Base-by-base conservation (phyloP, 1,140 invertebrate species). In the Sitobion miscanthi region DNA sequence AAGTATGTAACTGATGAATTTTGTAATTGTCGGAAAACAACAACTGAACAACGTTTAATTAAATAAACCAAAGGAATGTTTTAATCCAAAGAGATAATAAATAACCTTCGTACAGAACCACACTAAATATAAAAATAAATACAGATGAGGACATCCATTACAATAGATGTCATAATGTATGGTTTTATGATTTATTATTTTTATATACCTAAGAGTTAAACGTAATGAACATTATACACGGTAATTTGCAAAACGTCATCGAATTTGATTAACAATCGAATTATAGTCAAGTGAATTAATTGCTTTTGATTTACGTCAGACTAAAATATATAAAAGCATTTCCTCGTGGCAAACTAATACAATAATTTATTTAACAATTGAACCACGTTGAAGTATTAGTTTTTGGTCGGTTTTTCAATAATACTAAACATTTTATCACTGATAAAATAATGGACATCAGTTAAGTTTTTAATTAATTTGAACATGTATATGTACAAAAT, bases 121-220 rank as follows among this genome's bases (percentile, higher is more conserved):
- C 6, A 88, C n/a, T 88, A 88, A 88, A 52, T n/a, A 52, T 88
- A 88, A 88, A 87, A 52, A 52, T 88, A 88, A 52, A 88, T 52
- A 88, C 87, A 35, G 87, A 88, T 52, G 87, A 88, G n/a, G 87
- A 88, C 87, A 49, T 52, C n/a, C 7, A 88, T 88, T 88, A 52
- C 49, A 88, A 88, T 88, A 35, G 30, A 52, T 88, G 47, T 47
- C 85, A 86, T 86, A 86, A 86, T 77, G 14, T 77, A 86, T 86
- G 85, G 85, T 88, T 88, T 52, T 35, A 52, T 88, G 87, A 88
- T 88, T 88, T 88, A 52, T 88, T 49, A 30, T 88, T 52, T 52
- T 88, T 88, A 47, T 86, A 86, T 35, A 52, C n/a, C 20, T n/a
- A 52, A 88, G 25, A 42, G 87, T 11, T 35, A 52, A 88, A 88